Conservation (phyloP, 2,113 vertebrate genomes). For the Dinomys branickii region DNA sequence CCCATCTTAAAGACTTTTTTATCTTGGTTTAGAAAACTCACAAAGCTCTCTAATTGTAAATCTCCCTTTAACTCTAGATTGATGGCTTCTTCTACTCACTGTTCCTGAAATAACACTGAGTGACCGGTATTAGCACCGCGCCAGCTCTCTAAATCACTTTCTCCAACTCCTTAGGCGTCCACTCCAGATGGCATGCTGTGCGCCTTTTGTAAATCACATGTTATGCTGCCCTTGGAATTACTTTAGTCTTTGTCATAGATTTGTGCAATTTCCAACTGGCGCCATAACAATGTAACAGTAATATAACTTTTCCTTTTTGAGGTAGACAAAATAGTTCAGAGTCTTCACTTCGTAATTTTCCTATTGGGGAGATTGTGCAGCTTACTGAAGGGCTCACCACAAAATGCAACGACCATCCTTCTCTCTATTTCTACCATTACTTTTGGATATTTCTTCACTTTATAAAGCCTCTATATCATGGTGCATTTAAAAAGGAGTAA, state of each 20-base stretch:
- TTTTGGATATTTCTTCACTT: neutral
- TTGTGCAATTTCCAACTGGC: neutral
- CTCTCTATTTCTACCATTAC: neutral
- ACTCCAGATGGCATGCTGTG: neutral
- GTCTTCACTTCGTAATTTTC: neutral
- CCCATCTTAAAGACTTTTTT: neutral
- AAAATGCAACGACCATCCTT: neutral
- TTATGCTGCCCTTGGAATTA: neutral
- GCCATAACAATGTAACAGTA: neutral
- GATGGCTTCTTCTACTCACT: neutral
- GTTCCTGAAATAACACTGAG: neutral
- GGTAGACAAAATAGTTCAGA: neutral
- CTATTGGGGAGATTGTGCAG: neutral
- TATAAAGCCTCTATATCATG: neutral
- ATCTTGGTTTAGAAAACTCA: conserved; percentile 3
- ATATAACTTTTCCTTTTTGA: neutral
- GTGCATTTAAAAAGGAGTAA: neutral
- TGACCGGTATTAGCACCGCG: neutral
- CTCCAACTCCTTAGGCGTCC: neutral
- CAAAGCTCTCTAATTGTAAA: neutral
- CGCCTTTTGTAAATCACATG: neutral
- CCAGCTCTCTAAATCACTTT: neutral
- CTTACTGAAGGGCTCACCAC: neutral
- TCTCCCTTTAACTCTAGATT: neutral
- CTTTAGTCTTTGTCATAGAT: neutral